Base-by-base conservation (phyloP, 2,888 invertebrate species). In the Kuschelorhynchus macadamiae region DNA sequence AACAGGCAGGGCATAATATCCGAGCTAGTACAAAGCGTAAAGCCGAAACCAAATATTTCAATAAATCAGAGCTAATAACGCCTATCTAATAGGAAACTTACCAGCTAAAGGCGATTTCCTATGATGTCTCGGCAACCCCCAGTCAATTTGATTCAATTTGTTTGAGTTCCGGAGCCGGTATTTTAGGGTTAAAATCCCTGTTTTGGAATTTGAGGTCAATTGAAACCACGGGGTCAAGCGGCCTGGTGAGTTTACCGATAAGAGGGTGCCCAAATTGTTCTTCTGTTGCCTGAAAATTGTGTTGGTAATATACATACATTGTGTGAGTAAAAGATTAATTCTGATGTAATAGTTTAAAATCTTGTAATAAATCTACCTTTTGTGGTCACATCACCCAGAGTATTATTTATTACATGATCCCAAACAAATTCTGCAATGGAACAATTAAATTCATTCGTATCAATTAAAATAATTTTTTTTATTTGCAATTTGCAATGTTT, bases 171-270 rank as follows among this genome's bases (percentile, higher is more conserved):
- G 76, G 30, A 82, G 70, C 56, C 82, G 76, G 71, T 84, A 85
- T 74, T 83, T 83, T 41, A 84, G 70, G 33, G 79, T 81, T 60
- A 85, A 74, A 33, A 81, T 78, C 32, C 84, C 83, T 17, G 82
- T 84, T 75, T 81, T 83, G 46, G 83, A 80, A 67, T 84, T 85
- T 18, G 83, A 82, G 9, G 81, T 80, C 46, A 83, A 71, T 71
- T 83, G 83, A 71, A 85, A 84, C 84, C 84, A 85, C 4, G 85
- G 85, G 14, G 84, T 84, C 47, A 85, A 72, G 67, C 84, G 76
- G 8, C 85, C 85, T 2, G 85, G 85, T 2, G 84, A 83, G 73
- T 85, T 82, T 11, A 84, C 78, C 9, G 84, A 84, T 30, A 85
- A 71, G 33, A 85, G 73, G 8, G 84, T 84, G 32, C 84, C 84